A percentile compares a stretch with the other conserved stretches of the same genome.
Evolutionary conservation across 2,113 vertebrate species (phyloP).

Genomic region (Epinephelus cyanopodus): DNA sequence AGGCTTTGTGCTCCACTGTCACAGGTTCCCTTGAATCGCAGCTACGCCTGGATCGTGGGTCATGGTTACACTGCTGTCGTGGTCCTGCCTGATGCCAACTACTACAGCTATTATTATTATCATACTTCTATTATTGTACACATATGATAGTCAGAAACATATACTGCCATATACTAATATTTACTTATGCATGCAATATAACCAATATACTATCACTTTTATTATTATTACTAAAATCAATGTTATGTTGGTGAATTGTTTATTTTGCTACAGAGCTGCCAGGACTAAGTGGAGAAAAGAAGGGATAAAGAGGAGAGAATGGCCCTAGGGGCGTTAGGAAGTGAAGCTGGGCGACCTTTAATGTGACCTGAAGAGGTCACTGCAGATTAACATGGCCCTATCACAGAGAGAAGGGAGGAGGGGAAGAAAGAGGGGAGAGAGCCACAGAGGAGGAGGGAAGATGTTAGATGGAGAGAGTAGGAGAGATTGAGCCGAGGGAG

Average conservation of each 20-base stretch:
- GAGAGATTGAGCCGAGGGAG: constrained; percentile 37
- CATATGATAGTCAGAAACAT: too few species aligned
- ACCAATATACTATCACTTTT: too few species aligned
- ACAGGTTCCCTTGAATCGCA: too few species aligned
- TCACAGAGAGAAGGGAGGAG: constrained; percentile 47
- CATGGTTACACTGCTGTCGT: too few species aligned
- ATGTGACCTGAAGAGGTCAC: constrained; percentile 85
- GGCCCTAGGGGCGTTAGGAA: constrained; percentile 70
- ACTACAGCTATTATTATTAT: too few species aligned
- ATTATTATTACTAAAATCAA: background rate
- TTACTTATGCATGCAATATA: too few species aligned
- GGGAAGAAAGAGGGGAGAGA: constrained; percentile 9
- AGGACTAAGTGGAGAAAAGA: constrained; percentile 30
- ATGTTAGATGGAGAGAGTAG: constrained; percentile 4
- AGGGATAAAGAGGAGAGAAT: constrained; percentile 59
- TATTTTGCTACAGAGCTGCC: constrained; percentile 50
- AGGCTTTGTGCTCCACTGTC: too few species aligned
- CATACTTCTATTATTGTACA: too few species aligned
- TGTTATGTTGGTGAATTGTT: background rate
- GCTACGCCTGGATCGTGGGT: too few species aligned
- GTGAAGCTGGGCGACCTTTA: constrained; percentile 83
- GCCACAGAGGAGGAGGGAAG: constrained; percentile 10
- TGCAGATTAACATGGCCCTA: constrained; percentile 76
- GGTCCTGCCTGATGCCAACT: too few species aligned
- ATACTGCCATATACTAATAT: too few species aligned